Base-by-base conservation (phyloP, 2,797 vertebrate species). In the Chrosomus eos region DNA sequence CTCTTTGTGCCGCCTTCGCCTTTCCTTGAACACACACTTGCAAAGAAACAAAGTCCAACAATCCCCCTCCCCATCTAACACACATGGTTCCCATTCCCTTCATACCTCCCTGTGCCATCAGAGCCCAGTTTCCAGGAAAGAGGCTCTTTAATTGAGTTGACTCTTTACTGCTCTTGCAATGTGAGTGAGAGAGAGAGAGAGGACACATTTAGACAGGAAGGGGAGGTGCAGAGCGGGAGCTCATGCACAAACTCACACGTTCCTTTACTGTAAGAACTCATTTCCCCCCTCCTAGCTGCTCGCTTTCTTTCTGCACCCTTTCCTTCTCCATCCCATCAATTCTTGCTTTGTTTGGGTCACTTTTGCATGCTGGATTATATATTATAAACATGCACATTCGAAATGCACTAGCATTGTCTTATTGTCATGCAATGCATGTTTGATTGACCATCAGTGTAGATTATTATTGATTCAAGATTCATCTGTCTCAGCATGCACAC, bases 71-170 rank as follows among this genome's bases (percentile, higher is more conserved):
- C 73, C 87, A 90, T 88, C 90, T 89, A 88, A 89, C 87, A 91
- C 92, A 93, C 90, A 93, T 89, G 88, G 91, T 94, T 94, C 93
- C 93, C 93, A 93, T 95, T 95, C 94, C 92, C 94, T 94, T 92
- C 94, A 95, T 95, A 94, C 94, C 94, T 95, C 90, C 90, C 92
- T 93, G 94, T 93, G 94, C 91, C 91, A 93, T 95, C 93, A 94
- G 93, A 93, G 91, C 92, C 93, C 81, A 90, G 92, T 93, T 95
- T 96, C 94, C 95, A 95, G 94, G 95, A 95, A 95, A 94, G 93
- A 93, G 93, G 92, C 93, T 93, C 93, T 95, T 95, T 96, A 95
- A 95, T 96, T 96, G 94, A 95, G 94, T 95, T 93, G 92, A 93
- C 90, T 94, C 94, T 95, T 95, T 95, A 95, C 92, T 92, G 94